phyloP scores from a whole-genome alignment of 2,888 invertebrate species.

The Lissonota sp. region DNA sequence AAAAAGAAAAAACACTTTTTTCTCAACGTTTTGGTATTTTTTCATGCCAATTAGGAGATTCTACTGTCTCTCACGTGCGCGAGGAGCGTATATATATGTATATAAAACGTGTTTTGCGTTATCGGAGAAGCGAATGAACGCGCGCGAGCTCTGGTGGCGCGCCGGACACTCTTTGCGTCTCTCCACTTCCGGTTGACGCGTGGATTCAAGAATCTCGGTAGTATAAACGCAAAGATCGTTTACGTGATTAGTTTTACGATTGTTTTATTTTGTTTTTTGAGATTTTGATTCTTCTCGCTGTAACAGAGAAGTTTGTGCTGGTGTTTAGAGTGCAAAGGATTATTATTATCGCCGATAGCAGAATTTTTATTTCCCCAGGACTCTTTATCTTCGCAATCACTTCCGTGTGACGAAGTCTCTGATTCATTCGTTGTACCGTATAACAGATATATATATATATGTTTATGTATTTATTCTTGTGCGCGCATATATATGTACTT shows the following conservation, averaged over 20 bases:
- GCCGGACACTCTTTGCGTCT: not conserved
- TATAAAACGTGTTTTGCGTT: not conserved
- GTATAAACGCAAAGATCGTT: too few species aligned
- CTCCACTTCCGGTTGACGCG: too few species aligned
- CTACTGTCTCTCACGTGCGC: conserved; percentile 10
- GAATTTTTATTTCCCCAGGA: not conserved
- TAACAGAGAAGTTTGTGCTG: not conserved
- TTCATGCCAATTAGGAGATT: conserved; percentile 2
- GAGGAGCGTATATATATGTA: not conserved
- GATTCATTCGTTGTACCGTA: conserved; percentile 36
- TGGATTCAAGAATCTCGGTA: too few species aligned
- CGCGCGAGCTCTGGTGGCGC: not conserved
- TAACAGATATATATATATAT: conserved; percentile 8
- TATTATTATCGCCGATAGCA: conserved; percentile 20
- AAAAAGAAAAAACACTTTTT: too few species aligned
- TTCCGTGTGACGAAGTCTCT: conserved; percentile 38
- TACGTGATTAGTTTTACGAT: not conserved
- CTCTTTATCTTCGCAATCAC: conserved; percentile 16
- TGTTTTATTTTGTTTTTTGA: not conserved
- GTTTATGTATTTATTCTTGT: conserved; percentile 11
- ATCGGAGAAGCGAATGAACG: not conserved
- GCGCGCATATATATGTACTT: conserved; percentile 1
- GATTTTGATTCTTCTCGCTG: not conserved
- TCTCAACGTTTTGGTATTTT: not conserved
- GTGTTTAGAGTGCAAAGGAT: not conserved